These are phyloP conservation scores for Dipodomys ordii DNA, from an alignment of 2,113 vertebrate genomes.

Conservation along the genomic window DNA sequence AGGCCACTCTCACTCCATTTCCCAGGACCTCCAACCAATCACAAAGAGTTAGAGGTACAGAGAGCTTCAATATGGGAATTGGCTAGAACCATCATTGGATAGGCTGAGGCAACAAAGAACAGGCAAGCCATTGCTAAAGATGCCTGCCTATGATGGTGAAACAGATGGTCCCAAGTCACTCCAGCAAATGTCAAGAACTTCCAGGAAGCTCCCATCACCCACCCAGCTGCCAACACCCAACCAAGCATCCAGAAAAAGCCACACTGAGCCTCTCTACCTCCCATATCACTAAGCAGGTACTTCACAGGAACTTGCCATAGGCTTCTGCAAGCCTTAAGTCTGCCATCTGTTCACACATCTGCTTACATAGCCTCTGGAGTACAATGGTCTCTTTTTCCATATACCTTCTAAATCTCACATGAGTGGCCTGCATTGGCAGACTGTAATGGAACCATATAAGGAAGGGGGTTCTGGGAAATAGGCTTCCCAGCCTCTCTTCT, in stretches of 20 bases:
- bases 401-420: neutral
- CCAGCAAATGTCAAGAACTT: neutral
- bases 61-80: neutral
- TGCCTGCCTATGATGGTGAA: neutral
- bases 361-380: constrained; percentile 12
- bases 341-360: constrained; percentile 53
- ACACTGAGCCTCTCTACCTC: neutral
- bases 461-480: neutral
- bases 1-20: neutral
- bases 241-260: neutral
- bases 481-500: neutral
- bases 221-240: neutral
- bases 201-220: neutral
- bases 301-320: constrained; percentile 7
- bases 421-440: neutral
- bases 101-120: neutral
- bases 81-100: neutral
- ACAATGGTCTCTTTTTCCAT: constrained; percentile 10
- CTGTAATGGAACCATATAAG: neutral
- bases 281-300: constrained; percentile 47
- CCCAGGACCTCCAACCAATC: neutral
- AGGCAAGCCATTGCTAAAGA: neutral
- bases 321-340: neutral
- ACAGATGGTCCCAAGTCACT: neutral
- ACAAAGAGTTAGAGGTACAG: neutral